phyloP scores from a whole-genome alignment of 2,888 invertebrate species.

The Alloscopus bannaensis region DNA sequence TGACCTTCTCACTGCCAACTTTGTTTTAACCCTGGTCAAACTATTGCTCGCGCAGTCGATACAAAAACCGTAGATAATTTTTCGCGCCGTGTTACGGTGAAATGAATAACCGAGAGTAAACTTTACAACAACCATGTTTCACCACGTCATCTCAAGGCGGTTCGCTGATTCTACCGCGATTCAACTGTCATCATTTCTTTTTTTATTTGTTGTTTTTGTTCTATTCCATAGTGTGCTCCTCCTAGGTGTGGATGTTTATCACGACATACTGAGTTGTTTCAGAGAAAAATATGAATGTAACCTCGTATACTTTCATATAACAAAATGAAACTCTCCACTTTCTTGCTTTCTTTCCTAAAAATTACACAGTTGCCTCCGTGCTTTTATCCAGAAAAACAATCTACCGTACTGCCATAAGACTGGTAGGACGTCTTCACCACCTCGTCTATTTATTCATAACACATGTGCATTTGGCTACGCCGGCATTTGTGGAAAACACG shows the following conservation, averaged over 20 bases:
- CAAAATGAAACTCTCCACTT: no score
- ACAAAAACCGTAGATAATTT: neutral
- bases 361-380: neutral
- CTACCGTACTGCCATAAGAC: slow-evolving; percentile 8
- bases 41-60: neutral
- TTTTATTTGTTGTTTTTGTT: neutral
- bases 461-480: no score
- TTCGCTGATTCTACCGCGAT: slow-evolving; percentile 14
- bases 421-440: neutral
- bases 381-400: neutral
- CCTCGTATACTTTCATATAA: no score
- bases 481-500: neutral
- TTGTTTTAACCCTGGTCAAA: neutral
- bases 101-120: neutral
- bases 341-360: no score
- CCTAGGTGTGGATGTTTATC: neutral
- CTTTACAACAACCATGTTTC: no score
- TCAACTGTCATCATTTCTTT: slow-evolving; percentile 20
- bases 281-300: neutral
- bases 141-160: slow-evolving; percentile 17
- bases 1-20: neutral
- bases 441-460: no score
- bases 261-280: neutral
- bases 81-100: neutral
- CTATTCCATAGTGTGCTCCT: neutral